Conservation (phyloP, 2,797 vertebrate genomes). For the Acanthurus leucopareius region DNA sequence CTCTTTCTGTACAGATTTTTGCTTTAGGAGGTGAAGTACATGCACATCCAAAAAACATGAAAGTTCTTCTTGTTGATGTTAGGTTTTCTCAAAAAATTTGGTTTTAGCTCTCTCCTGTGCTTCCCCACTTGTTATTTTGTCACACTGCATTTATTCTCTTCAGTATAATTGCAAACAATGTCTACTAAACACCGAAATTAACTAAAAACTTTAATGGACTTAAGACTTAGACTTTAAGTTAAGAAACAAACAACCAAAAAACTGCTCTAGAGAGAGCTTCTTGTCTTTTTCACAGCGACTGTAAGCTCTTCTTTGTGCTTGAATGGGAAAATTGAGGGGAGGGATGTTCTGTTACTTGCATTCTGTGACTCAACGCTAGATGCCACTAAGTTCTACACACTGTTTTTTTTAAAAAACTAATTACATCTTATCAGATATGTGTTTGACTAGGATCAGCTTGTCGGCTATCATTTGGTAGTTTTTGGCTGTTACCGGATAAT, state of each 20-base stretch:
- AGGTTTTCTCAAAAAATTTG: background rate
- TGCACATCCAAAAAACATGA: slow-evolving; percentile 5
- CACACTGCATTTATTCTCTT: background rate
- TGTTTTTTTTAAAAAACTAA: background rate
- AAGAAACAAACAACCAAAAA: no score
- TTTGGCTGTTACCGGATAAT: background rate
- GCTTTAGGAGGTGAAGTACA: background rate
- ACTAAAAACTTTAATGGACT: background rate
- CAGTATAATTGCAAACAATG: background rate
- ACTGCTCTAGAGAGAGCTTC: no score
- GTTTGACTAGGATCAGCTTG: background rate
- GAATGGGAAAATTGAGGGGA: no score
- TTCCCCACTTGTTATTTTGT: background rate
- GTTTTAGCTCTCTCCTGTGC: background rate
- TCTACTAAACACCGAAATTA: slow-evolving; percentile 2
- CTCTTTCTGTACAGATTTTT: background rate
- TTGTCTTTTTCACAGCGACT: no score
- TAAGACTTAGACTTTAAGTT: no score
- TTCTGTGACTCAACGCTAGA: no score
- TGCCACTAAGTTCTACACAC: no score
- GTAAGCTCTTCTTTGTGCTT: no score
- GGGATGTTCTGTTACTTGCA: no score
- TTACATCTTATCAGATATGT: slow-evolving; percentile 11
- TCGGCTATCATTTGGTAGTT: background rate
- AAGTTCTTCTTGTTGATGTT: background rate